Percentiles rank a stretch among this genome's conserved stretches.
These are phyloP conservation scores for Homalodisca vitripennis DNA, from an alignment of 1,140 invertebrate species.

Conservation along the genomic window DNA sequence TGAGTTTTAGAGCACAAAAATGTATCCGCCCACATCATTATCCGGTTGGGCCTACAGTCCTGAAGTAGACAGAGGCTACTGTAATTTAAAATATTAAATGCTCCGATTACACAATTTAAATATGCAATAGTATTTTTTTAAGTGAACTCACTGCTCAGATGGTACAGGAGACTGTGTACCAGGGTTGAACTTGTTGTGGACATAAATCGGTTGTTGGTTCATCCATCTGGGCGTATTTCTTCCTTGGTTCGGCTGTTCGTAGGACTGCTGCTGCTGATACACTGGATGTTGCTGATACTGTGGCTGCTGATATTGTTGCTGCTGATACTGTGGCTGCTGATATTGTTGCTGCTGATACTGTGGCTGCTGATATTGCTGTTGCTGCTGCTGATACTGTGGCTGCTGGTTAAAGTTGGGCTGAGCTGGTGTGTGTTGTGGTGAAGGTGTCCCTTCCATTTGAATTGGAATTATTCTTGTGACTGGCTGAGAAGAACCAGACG, in stretches of 20 bases:
- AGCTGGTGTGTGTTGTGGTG: conserved; percentile 17
- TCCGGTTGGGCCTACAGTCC: no score
- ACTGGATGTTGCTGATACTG: conserved; percentile 35
- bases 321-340: conserved; percentile 20
- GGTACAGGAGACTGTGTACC: conserved; percentile 30
- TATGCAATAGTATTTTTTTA: no score
- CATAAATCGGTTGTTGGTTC: conserved; percentile 39
- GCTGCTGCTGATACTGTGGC: conserved; percentile 40
- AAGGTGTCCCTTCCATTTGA: conserved; percentile 48
- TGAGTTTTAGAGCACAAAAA: no score
- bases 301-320: conserved; percentile 39
- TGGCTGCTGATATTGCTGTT: conserved; percentile 35
- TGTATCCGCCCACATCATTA: no score
- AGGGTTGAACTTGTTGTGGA: conserved; percentile 38
- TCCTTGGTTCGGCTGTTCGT: neutral
- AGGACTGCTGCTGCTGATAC: conserved; percentile 41
- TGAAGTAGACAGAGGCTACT: neutral
- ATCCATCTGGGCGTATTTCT: conserved; percentile 31
- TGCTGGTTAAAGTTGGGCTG: conserved; percentile 1
- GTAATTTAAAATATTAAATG: no score
- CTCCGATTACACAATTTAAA: neutral
- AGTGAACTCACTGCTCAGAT: conserved; percentile 32
- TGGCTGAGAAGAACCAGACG: no score
- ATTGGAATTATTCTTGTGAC: conserved; percentile 52
- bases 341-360: conserved; percentile 18